Conservation (phyloP, 2,888 invertebrate genomes). For the Tachina lurida region DNA sequence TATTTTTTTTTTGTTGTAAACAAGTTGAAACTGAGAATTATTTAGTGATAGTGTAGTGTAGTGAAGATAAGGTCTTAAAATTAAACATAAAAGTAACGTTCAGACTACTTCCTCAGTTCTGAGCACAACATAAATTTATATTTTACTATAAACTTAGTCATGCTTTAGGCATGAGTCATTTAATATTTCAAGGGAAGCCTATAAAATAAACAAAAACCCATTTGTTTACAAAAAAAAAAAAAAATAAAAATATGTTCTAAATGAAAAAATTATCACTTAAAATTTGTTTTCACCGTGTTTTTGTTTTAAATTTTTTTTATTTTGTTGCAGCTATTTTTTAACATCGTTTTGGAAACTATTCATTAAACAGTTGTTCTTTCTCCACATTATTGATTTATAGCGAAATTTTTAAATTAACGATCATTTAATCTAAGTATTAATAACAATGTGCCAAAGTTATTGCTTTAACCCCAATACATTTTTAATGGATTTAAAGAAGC, state of each 20-base stretch:
- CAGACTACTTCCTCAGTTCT: constrained; percentile 7
- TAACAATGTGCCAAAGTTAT: constrained; percentile 48
- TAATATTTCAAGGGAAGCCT: background rate
- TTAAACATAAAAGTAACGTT: background rate
- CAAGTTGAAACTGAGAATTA: background rate
- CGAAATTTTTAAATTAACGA: constrained; percentile 45
- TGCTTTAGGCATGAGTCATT: constrained; percentile 28
- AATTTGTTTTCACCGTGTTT: background rate
- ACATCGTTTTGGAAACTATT: constrained; percentile 14
- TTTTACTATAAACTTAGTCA: constrained; percentile 11
- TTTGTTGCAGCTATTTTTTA: constrained; percentile 16
- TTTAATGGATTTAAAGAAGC: constrained; percentile 59
- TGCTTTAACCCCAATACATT: constrained; percentile 65
- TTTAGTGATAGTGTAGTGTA: background rate
- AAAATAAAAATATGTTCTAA: background rate
- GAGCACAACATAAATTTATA: background rate
- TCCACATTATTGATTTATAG: constrained; percentile 50
- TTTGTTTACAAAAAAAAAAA: background rate
- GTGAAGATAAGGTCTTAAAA: background rate
- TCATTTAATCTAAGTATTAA: constrained; percentile 54
- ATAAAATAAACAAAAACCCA: background rate
- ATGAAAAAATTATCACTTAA: background rate
- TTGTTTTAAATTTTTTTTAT: background rate
- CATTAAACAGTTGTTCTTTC: constrained; percentile 2
- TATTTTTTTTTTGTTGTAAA: background rate